A percentile compares a stretch with the other conserved stretches of the same genome.
Evolutionary conservation across 2,888 invertebrate genomes (phyloP).

Genomic region (Terebella lapidaria): DNA sequence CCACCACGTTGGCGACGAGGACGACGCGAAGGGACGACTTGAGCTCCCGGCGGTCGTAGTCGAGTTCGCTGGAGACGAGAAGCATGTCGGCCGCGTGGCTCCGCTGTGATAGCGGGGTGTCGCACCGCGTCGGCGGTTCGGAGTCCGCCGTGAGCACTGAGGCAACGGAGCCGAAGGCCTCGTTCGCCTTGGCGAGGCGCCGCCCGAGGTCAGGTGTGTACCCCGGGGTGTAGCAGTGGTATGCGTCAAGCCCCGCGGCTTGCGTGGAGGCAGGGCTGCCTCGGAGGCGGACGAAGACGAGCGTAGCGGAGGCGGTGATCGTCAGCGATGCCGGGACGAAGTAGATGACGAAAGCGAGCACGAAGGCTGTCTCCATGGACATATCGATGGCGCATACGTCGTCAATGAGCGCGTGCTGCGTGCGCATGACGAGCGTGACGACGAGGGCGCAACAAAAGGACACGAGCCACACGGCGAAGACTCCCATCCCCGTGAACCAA

Average conservation of each 20-base stretch:
- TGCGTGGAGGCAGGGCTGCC: no score
- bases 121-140: slow-evolving; percentile 3
- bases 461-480: not conserved
- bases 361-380: not conserved
- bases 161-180: no score
- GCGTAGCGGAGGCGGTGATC: not conserved
- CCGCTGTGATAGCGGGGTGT: not conserved
- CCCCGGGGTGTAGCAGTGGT: not conserved
- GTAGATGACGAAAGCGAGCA: slow-evolving; percentile 3
- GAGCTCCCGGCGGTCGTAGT: not conserved
- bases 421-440: not conserved
- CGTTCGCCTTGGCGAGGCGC: not conserved
- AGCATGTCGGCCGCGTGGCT: not conserved
- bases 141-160: no score
- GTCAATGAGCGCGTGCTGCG: slow-evolving; percentile 3
- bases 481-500: not conserved
- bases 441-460: not conserved
- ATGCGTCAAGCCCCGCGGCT: not conserved
- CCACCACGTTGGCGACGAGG: not conserved
- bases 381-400: slow-evolving; percentile 9
- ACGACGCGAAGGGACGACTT: not conserved
- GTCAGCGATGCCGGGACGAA: slow-evolving; percentile 2
- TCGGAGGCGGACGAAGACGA: not conserved
- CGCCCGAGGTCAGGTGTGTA: no score
- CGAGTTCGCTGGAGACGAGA: not conserved